Percentiles rank a stretch among this genome's conserved stretches.
phyloP scores from a whole-genome alignment of 2,888 invertebrate genomes.

The Nysson spinosus region DNA sequence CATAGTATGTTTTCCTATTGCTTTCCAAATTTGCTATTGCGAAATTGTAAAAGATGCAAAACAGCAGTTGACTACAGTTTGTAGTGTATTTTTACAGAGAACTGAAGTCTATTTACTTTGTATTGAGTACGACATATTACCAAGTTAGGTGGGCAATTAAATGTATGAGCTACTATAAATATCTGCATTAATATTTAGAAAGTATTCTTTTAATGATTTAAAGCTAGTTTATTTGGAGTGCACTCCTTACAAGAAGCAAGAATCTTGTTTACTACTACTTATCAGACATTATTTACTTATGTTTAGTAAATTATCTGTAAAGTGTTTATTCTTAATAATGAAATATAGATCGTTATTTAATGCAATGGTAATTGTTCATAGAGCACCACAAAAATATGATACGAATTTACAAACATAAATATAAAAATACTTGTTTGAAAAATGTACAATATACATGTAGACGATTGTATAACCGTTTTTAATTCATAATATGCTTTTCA shows the following conservation, averaged over 20 bases:
- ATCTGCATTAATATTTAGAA: conserved; percentile 24
- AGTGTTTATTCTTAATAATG: conserved; percentile 20
- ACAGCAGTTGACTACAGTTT: too few species aligned
- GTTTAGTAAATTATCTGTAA: conserved; percentile 19
- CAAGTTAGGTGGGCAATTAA: not conserved
- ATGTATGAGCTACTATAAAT: conserved; percentile 28
- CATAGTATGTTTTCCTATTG: conserved; percentile 3
- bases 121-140: not conserved
- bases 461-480: too few species aligned
- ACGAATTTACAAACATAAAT: conserved; percentile 14
- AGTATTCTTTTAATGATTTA: conserved; percentile 27
- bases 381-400: conserved; percentile 27
- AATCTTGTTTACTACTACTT: conserved; percentile 13
- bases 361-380: conserved; percentile 14
- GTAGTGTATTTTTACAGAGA: conserved; percentile 1
- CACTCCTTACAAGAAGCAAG: too few species aligned
- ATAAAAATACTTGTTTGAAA: too few species aligned
- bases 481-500: too few species aligned
- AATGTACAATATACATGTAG: too few species aligned
- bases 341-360: conserved; percentile 29
- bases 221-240: conserved; percentile 12
- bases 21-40: not conserved
- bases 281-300: conserved; percentile 30
- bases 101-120: not conserved
- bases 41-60: too few species aligned